Evolutionary conservation across 2,113 vertebrate genomes (phyloP), one percentile per base, ranked within the genome.

Genomic region (Apteryx mantelli): DNA sequence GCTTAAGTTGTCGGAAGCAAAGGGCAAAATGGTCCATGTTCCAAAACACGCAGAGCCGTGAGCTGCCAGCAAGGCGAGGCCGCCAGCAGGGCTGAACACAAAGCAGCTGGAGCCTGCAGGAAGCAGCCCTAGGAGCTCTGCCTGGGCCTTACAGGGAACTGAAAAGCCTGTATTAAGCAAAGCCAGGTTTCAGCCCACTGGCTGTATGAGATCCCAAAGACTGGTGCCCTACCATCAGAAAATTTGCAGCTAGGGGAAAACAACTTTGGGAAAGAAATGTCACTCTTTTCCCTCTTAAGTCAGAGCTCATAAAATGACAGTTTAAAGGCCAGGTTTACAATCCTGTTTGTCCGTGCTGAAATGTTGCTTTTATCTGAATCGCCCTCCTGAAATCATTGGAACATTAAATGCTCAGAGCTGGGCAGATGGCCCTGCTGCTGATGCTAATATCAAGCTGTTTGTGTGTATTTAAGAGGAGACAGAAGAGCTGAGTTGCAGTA

Each of bases 391-490:
- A 70, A n/a, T 26, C 88, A 66, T 48, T 11, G 3, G 48, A 55
- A 7, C 38, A 20, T 36, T 1, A 50, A 25, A 55, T 3, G 30
- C 42, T 66, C 7, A 56, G 75, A 77, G 56, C 78, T 12, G 34
- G 52, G 44, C 55, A 60, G 36, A n/a, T 53, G 60, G 34, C 52
- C 52, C 28, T 0, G 0, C 42, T 58, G 75, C 40, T 3, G 44
- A 38, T 80, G 80, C 40, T 17, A 1, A n/a, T 2, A 1, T 30
- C 1, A 8, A 40, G 52, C 53, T 56, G 56, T 73, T 36, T 3
- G 1, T 9, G 36, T 20, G 64, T 25, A 0, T 1, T 2, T 16
- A 13, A 0, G 1, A 55, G 82, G 80, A 65, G 82, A 63, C 15
- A 60, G 55, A 17, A 26, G 86, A 79, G 79, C 70, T 3, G 19